Evolutionary conservation across 2,888 invertebrate genomes (phyloP).

Genomic region (Melinopterus prodromus): DNA sequence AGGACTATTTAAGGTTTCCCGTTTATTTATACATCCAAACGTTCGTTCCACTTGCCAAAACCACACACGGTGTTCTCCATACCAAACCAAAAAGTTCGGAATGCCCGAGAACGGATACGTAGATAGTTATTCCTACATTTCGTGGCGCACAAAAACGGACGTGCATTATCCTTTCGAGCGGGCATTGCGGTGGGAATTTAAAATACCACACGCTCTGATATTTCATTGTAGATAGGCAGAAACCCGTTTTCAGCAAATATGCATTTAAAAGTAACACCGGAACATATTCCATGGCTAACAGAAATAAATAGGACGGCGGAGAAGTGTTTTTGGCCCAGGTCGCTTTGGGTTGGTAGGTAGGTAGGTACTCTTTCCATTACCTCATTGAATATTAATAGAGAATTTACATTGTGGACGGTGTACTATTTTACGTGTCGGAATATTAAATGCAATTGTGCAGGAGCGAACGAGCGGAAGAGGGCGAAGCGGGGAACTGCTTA

Average conservation of each 20-base stretch:
- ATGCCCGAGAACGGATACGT: background rate
- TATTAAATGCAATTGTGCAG: background rate
- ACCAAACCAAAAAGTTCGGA: background rate
- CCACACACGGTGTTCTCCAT: background rate
- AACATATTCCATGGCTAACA: background rate
- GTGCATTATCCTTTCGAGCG: background rate
- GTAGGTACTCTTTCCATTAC: background rate
- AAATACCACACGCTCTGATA: background rate
- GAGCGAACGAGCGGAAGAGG: background rate
- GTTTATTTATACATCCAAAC: background rate
- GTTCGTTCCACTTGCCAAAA: background rate
- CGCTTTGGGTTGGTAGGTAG: background rate
- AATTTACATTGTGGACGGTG: conserved; percentile 4
- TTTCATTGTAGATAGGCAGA: background rate
- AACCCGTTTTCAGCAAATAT: background rate
- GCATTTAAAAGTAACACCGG: background rate
- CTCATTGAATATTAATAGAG: background rate
- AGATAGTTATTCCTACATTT: background rate
- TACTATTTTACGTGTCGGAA: background rate
- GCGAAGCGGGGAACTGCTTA: background rate
- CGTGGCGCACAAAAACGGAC: background rate
- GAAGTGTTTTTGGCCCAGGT: background rate
- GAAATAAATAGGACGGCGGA: background rate
- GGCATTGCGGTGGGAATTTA: background rate
- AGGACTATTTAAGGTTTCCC: background rate